Base-by-base conservation (phyloP, 1,140 invertebrate genomes). In the Leptonema lineaticorne region DNA sequence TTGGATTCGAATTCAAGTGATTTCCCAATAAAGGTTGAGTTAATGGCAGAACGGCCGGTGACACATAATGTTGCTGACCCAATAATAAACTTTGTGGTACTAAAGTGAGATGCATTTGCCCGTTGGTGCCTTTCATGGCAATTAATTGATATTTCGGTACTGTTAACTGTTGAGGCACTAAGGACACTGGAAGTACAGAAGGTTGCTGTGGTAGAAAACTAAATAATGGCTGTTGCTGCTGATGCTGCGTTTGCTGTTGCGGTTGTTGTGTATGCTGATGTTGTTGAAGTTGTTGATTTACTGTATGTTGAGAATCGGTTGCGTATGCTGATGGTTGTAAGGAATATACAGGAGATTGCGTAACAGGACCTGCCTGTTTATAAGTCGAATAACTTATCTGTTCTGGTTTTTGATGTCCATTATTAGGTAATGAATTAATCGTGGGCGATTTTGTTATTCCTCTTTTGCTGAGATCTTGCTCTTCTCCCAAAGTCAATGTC, bases 111-210 rank as follows among this genome's bases (percentile, higher is more conserved):
- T 73, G 71, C 4, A 69, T 69, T 6, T 73, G 71, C n/a, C 71
- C 71, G 28, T 68, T 68, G 14, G 71, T 28, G 2, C 28, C 29
- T 50, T 73, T 73, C 16, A 62, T 68, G 20, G 69, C 45, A 8
- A 73, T 41, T 20, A 73, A n/a, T 64, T 73, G 71, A 24, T 65
- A 70, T 63, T 70, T 73, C 5, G 71, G 71, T 2, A 29, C 27
- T 9, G 26, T 14, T 14, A 66, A 14, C 4, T 48, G 63, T 67
- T 72, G 71, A 11, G 20, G 53, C 6, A 64, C 16, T 1, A 69
- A 59, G 0, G 63, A 67, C 37, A 70, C 16, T 18, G 70, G 70
- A 26, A 72, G 8, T 30, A 53, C 28, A 67, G 62, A 67, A 8
- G 33, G 59, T 45, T 45, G 59, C 14, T 4, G 1, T 33, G 63